Conservation (phyloP, 2,888 invertebrate genomes). For the Ophioninae sp. region DNA sequence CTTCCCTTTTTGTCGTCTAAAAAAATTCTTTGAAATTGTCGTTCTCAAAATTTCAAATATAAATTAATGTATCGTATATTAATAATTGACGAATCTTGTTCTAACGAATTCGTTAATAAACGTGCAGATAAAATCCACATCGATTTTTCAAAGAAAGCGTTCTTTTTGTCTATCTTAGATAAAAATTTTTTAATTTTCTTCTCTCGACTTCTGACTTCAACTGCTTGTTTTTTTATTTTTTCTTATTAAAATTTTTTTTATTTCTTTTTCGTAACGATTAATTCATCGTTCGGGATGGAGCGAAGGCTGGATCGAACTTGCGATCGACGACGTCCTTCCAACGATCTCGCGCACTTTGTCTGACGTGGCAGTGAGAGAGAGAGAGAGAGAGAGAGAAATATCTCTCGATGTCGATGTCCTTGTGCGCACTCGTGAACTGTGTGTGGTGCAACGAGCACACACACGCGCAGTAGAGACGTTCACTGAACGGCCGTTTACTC, state of each 20-base stretch:
- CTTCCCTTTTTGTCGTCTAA: too few relatives aligned
- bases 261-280: slow-evolving; percentile 3
- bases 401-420: slow-evolving; percentile 60
- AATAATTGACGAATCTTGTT: too few relatives aligned
- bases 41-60: too few relatives aligned
- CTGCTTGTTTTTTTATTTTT: too few relatives aligned
- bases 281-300: slow-evolving; percentile 27
- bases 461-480: slow-evolving; percentile 52
- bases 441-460: slow-evolving; percentile 24
- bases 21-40: too few relatives aligned
- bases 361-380: slow-evolving; percentile 60
- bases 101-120: too few relatives aligned
- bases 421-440: slow-evolving; percentile 51
- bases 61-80: too few relatives aligned
- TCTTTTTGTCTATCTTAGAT: background rate
- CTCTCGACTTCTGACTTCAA: background rate
- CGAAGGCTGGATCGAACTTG: slow-evolving; percentile 54
- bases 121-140: background rate
- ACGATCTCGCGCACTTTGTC: slow-evolving; percentile 25
- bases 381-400: slow-evolving; percentile 33
- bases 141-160: background rate
- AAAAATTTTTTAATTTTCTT: background rate
- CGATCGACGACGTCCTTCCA: slow-evolving; percentile 51
- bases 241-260: background rate
- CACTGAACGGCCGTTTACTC: slow-evolving; percentile 58